Evolutionary conservation across 2,888 invertebrate genomes (phyloP).

Genomic region (Cephus spinipes): DNA sequence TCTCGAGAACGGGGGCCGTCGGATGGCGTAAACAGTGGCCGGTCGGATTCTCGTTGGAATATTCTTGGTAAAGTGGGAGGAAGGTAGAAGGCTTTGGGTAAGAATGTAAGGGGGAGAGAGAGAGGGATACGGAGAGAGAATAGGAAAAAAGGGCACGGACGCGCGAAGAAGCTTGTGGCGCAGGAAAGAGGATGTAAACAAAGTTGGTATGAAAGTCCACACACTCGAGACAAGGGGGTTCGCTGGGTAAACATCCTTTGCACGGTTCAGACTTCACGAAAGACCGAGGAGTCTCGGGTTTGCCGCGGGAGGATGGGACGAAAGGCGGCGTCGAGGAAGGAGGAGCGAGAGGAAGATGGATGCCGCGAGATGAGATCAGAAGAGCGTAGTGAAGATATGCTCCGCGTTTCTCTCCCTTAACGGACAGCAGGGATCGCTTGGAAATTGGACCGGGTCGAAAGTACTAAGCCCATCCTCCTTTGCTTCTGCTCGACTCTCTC

Average conservation of each 20-base stretch:
- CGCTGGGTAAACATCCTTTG: constrained; percentile 35
- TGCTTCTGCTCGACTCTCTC: neutral
- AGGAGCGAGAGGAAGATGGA: neutral
- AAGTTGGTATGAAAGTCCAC: constrained; percentile 30
- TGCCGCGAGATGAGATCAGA: neutral
- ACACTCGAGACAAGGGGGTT: constrained; percentile 36
- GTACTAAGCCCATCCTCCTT: neutral
- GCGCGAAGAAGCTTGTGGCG: constrained; percentile 6
- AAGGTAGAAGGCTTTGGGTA: neutral
- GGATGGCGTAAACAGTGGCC: neutral
- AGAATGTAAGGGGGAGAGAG: neutral
- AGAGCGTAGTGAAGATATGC: neutral
- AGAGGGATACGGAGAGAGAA: neutral
- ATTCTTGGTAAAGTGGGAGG: neutral
- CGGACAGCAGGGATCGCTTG: neutral
- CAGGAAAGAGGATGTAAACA: constrained; percentile 25
- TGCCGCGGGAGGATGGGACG: neutral
- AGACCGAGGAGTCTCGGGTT: neutral
- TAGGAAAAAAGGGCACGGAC: constrained; percentile 17
- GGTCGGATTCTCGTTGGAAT: neutral
- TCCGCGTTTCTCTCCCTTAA: neutral
- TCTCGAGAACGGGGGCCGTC: neutral
- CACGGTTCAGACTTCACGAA: constrained; percentile 4
- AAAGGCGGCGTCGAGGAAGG: neutral
- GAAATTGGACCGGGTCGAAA: neutral